Base-by-base conservation (phyloP, 2,113 vertebrate species). In the Vulpes lagopus region DNA sequence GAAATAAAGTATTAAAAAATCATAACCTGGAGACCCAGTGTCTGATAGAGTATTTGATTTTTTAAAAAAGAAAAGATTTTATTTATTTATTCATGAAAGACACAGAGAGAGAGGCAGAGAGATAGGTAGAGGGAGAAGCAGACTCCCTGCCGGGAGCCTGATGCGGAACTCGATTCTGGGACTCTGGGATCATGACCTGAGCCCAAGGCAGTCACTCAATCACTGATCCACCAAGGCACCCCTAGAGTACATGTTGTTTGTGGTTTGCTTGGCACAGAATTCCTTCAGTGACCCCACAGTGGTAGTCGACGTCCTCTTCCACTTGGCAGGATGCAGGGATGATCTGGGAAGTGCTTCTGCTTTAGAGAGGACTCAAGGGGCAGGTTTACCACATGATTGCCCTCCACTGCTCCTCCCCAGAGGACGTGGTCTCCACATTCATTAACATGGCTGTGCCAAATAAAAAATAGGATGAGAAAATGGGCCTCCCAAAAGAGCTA, bases 1-100 rank as follows among this genome's bases (percentile, higher is more conserved):
- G 71, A 95, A 91, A 83, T 69, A 35, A 5, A 69, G 60, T 81
- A 80, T 82, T 85, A 38, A 81, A 92, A 96, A 35, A 14, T 62
- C 43, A 5, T 73, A 12, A 91, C 5, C 7, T 17, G 38, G 30
- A 67, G 43, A 5, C 17, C 60, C 57, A 7, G 64, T 16, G 8
- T 94, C 91, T 89, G n/a, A 32, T 23, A 59, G 89, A 91, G 57
- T 69, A 59, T 65, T 23, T 69, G n/a, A 53, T 25, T 43, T 43
- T 43, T 43, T 43, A 35, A 35, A 35, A 38, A 38, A 4, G 0
- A 43, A 43, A 43, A 43, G 43, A 43, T 43, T 43, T 43, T 43
- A 43, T 43, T 43, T 43, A 43, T 43, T 43, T 43, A 43, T 43
- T 43, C 43, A 43, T 43, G 43, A 43, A 43, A 43, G 43, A 43